Evolutionary conservation across 1,140 invertebrate species (phyloP), one percentile per base, ranked within the genome.

Genomic region (Ctenoplectra terminalis): DNA sequence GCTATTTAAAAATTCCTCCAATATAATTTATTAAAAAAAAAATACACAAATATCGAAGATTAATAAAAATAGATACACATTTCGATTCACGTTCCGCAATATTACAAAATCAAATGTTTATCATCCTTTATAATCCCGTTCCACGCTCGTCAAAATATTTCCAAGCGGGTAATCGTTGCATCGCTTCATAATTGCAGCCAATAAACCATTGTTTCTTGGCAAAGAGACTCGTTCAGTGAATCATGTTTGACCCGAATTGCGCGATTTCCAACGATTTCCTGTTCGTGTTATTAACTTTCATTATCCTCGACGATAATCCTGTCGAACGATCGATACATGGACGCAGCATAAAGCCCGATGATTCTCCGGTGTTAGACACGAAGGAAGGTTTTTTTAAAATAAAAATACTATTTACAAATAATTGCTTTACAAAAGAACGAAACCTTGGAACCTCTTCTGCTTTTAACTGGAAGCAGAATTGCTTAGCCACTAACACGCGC

Each of bases 171-270:
- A 34, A 69, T 69, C 46, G 29, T 26, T 15, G 26, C 29, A 11
- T 29, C 66, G 66, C 11, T 20, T 70, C 23, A 52, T 70, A 70
- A 54, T 70, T 54, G 67, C 34, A n/a, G 67, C 29, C 67, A 56
- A 71, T 71, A 54, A 58, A 31, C 37, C 37, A 72, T 72, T 58
- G 54, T 72, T 54, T 37, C 67, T 71, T 46, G 70, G 37, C 40
- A 72, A 72, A 58, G 20, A 58, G 15, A 20, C n/a, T 31, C 15
- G 52, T n/a, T 17, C 52, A 9, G 8, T 43, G 34, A 58, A 58
- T 72, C 52, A 58, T 31, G 9, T 37, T 9, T 43, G 54, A 58
- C 37, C 37, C 37, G 37, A 58, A 72, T 72, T n/a, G 50, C n/a
- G 23, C 70, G 52, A 72, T 58, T 72, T 56, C 37, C 9, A 72